These are phyloP conservation scores for Kuschelorhynchus macadamiae DNA, from an alignment of 2,888 invertebrate species.

Conservation along the genomic window DNA sequence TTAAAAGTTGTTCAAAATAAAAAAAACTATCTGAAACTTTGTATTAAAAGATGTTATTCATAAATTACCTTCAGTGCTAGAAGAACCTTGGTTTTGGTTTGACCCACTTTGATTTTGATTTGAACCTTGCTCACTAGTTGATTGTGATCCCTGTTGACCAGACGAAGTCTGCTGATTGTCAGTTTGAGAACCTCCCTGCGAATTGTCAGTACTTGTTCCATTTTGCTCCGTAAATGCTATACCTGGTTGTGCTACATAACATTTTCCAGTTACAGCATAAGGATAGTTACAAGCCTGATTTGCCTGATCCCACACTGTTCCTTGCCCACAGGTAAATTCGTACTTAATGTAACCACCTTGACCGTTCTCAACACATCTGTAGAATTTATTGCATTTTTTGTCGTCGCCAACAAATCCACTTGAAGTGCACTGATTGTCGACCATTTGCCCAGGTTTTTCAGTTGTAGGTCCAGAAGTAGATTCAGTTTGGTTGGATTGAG, in stretches of 20 bases:
- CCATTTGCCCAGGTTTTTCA: conserved; percentile 51
- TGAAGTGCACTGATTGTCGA: conserved; percentile 61
- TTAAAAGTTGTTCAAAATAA: too few relatives aligned
- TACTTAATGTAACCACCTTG: conserved; percentile 75
- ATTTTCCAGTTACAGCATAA: conserved; percentile 70
- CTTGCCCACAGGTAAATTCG: conserved; percentile 82
- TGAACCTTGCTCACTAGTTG: conserved; percentile 22
- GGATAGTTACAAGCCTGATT: conserved; percentile 81
- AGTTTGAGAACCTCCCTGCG: conserved; percentile 39
- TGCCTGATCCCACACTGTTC: conserved; percentile 83
- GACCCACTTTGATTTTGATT: conserved; percentile 47
- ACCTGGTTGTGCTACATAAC: conserved; percentile 41
- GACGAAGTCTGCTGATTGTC: conserved; percentile 35
- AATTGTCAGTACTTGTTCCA: conserved; percentile 18
- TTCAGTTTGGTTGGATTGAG: conserved; percentile 24
- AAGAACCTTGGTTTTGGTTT: too few relatives aligned
- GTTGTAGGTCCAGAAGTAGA: not conserved
- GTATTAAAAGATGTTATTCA: too few relatives aligned
- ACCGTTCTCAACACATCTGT: conserved; percentile 80
- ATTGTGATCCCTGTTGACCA: conserved; percentile 31
- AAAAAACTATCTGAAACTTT: too few relatives aligned
- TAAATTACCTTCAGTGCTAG: too few relatives aligned
- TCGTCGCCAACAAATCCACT: conserved; percentile 83
- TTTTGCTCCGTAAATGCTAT: conserved; percentile 24
- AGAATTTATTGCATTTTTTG: conserved; percentile 80